phyloP scores from a whole-genome alignment of 2,888 invertebrate species.

The Prosopocoilus inquinatus region DNA sequence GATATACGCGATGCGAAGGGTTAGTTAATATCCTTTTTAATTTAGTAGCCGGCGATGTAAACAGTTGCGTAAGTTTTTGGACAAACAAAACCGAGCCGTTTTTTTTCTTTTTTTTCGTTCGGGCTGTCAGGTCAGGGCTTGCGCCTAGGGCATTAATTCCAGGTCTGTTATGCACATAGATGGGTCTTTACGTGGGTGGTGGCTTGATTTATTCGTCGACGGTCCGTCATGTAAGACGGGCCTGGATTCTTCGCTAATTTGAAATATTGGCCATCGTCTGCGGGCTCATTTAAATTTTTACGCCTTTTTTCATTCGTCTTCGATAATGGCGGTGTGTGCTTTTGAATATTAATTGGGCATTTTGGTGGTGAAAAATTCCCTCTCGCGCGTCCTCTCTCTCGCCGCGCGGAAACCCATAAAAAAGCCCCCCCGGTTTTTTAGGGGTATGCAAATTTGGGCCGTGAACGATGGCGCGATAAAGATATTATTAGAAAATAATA shows the following conservation, averaged over 20 bases:
- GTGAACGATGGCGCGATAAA: not conserved
- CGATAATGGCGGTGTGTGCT: constrained; percentile 30
- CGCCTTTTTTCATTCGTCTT: constrained; percentile 29
- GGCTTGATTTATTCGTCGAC: not conserved
- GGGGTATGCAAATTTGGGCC: not conserved
- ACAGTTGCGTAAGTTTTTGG: too few species aligned
- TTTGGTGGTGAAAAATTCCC: not conserved
- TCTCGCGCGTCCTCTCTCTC: not conserved
- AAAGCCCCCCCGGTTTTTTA: not conserved
- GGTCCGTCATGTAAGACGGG: not conserved
- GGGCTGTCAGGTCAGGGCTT: too few species aligned
- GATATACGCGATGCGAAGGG: too few species aligned
- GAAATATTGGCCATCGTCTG: constrained; percentile 25
- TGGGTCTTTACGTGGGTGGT: too few species aligned
- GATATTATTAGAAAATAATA: not conserved
- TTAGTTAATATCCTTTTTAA: too few species aligned
- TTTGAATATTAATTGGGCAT: constrained; percentile 26
- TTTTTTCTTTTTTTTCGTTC: too few species aligned
- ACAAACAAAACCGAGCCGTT: too few species aligned
- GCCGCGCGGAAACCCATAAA: not conserved
- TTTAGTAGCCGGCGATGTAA: too few species aligned
- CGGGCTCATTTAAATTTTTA: constrained; percentile 28
- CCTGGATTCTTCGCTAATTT: constrained; percentile 22
- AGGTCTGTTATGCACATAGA: too few species aligned
- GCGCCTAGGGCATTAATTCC: too few species aligned